Conservation (phyloP, 2,888 invertebrate species). For the Diaprepes abbreviatus region DNA sequence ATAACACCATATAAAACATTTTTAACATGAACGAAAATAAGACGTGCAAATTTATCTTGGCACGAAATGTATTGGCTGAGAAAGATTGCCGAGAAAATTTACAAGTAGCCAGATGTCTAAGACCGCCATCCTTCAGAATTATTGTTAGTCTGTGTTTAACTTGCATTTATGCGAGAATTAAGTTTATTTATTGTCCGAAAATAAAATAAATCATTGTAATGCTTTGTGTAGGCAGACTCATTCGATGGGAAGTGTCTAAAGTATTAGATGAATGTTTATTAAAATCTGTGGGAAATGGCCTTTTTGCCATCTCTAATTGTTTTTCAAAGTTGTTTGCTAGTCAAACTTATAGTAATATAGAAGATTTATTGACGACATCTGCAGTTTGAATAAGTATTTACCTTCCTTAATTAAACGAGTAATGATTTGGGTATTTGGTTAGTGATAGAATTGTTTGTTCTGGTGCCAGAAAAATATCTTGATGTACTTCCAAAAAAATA, state of each 20-base stretch:
- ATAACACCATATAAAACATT: too few relatives aligned
- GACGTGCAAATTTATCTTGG: too few relatives aligned
- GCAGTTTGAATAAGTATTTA: too few relatives aligned
- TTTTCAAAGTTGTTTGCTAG: neutral
- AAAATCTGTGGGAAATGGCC: constrained; percentile 19
- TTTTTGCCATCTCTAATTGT: constrained; percentile 4
- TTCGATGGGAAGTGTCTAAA: constrained; percentile 32
- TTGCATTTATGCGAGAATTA: constrained; percentile 8
- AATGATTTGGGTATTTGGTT: too few relatives aligned
- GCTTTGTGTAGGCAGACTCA: constrained; percentile 34
- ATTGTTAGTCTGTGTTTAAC: neutral
- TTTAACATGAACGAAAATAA: too few relatives aligned
- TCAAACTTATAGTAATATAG: too few relatives aligned
- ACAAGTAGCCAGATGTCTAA: constrained; percentile 12
- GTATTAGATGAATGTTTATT: constrained; percentile 31
- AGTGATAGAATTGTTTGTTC: too few relatives aligned
- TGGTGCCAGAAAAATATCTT: too few relatives aligned
- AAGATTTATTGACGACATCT: too few relatives aligned
- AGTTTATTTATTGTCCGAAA: constrained; percentile 13
- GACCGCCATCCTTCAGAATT: neutral
- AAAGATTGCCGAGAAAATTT: neutral
- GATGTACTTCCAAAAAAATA: too few relatives aligned
- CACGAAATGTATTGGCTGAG: too few relatives aligned
- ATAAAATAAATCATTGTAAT: constrained; percentile 12
- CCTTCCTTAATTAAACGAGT: too few relatives aligned